Percentiles rank a stretch among this genome's conserved stretches.
Evolutionary conservation across 1,140 invertebrate genomes (phyloP).

Genomic region (Lepidurus packardi): DNA sequence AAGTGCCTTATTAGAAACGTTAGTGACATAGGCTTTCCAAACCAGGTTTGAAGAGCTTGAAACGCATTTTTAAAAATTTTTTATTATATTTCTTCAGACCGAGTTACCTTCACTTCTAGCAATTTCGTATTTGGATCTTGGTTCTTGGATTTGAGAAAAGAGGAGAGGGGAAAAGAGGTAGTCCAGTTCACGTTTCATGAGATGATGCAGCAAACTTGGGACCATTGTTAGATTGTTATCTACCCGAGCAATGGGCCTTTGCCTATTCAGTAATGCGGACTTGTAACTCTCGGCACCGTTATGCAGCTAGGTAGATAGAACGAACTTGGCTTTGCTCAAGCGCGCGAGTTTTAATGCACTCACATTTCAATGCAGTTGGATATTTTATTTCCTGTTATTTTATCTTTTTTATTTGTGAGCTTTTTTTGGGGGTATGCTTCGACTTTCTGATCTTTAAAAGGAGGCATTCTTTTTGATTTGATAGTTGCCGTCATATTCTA

Average conservation of each 20-base stretch:
- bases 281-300: neutral
- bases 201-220: neutral
- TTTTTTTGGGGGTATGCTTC: neutral
- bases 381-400: neutral
- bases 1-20: neutral
- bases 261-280: constrained; percentile 1
- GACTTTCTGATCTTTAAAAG: neutral
- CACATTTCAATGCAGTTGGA: neutral
- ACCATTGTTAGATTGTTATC: constrained; percentile 10
- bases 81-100: neutral
- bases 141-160: neutral
- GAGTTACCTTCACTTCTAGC: neutral
- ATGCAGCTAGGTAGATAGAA: neutral
- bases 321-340: neutral
- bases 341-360: constrained; percentile 7
- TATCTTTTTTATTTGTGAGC: neutral
- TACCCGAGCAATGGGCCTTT: neutral
- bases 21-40: neutral
- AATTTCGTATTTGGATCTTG: neutral
- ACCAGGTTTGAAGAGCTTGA: no score
- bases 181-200: constrained; percentile 14
- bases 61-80: neutral
- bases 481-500: neutral
- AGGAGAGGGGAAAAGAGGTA: neutral
- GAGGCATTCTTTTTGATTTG: neutral